Percentiles rank a stretch among this genome's conserved stretches.
Evolutionary conservation across 2,797 vertebrate species (phyloP).

Genomic region (Enteromius fasciolatus): DNA sequence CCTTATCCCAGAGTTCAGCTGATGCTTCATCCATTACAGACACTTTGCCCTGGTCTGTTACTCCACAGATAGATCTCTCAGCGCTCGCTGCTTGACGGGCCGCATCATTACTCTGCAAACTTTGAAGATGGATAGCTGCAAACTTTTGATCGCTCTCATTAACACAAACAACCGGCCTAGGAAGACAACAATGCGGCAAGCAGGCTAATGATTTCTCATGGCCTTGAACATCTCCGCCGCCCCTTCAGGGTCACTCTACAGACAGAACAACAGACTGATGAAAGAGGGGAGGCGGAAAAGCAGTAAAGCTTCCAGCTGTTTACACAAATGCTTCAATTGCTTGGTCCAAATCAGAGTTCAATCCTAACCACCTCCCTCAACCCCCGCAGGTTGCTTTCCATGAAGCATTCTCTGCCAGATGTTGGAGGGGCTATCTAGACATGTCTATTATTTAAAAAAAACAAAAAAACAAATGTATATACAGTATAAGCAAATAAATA

Average conservation of each 20-base stretch:
- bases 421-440: background rate
- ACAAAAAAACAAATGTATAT: background rate
- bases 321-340: conserved; percentile 5
- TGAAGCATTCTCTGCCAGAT: background rate
- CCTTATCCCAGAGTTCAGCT: conserved; percentile 20
- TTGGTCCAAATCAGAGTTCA: conserved; percentile 1
- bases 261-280: conserved; percentile 21
- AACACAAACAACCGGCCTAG: conserved; percentile 17
- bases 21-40: conserved; percentile 12
- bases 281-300: background rate
- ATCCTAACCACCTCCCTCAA: background rate
- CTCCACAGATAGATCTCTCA: conserved; percentile 9
- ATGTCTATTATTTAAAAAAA: background rate
- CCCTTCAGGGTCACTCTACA: conserved; percentile 8
- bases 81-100: background rate
- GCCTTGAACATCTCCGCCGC: conserved; percentile 18
- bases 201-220: conserved; percentile 24
- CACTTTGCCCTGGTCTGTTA: conserved; percentile 8
- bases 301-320: conserved; percentile 25
- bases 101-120: conserved; percentile 37
- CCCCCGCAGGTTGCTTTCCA: background rate
- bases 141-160: conserved; percentile 34
- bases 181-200: conserved; percentile 23
- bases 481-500: background rate
- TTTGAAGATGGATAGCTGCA: conserved; percentile 37